phyloP scores from a whole-genome alignment of 2,888 invertebrate species.

The Cerceris ruficornis region DNA sequence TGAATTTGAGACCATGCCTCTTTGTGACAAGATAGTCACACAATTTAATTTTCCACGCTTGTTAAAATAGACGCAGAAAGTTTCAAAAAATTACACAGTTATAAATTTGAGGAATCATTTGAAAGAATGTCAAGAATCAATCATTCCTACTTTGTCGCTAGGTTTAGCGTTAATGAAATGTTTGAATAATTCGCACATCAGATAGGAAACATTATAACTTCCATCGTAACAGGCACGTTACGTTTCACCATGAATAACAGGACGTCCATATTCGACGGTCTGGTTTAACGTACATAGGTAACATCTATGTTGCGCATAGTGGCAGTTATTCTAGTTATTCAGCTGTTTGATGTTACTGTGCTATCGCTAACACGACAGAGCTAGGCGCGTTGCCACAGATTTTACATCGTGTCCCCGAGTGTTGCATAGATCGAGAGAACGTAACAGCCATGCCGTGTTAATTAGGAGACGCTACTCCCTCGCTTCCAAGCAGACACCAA shows the following conservation, averaged over 20 bases:
- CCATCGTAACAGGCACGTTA: no score
- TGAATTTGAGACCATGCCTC: no score
- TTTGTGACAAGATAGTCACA: no score
- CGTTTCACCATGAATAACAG: background rate
- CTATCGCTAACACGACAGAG: background rate
- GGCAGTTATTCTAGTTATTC: constrained; percentile 6
- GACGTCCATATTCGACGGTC: background rate
- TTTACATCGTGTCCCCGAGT: constrained; percentile 35
- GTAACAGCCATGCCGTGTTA: constrained; percentile 24
- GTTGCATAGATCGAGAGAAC: constrained; percentile 19
- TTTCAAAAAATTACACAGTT: no score
- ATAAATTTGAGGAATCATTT: no score
- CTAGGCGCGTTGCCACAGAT: constrained; percentile 7
- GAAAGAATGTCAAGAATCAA: no score
- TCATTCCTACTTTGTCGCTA: no score
- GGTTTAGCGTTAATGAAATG: no score
- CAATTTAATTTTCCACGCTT: no score
- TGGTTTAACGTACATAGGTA: background rate
- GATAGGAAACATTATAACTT: no score
- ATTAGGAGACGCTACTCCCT: constrained; percentile 18
- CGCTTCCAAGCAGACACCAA: constrained; percentile 6
- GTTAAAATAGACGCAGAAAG: no score
- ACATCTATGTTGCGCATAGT: background rate
- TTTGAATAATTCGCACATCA: no score
- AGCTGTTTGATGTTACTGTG: constrained; percentile 7